Conservation (phyloP, 2,888 invertebrate genomes). For the Gandaritis pyraliata region DNA sequence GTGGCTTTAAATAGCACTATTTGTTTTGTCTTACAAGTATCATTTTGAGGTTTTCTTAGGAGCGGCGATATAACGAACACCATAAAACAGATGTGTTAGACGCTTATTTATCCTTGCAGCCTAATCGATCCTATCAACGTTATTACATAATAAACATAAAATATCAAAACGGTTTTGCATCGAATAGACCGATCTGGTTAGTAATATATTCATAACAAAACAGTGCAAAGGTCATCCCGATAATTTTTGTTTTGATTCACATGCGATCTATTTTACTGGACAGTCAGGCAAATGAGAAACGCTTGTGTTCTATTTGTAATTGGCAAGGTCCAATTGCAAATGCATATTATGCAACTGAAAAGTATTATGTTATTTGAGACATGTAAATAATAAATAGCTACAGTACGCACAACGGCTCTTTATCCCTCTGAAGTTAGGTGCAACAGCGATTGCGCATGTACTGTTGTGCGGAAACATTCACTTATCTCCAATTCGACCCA, state of each 20-base stretch:
- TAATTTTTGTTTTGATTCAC: slow-evolving; percentile 19
- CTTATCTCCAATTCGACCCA: too few relatives aligned
- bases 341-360: too few relatives aligned
- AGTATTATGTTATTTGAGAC: not conserved
- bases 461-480: too few relatives aligned
- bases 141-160: not conserved
- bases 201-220: slow-evolving; percentile 22
- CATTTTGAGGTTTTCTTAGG: too few relatives aligned
- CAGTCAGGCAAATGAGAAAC: slow-evolving; percentile 5
- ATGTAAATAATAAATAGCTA: not conserved
- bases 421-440: too few relatives aligned
- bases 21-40: not conserved
- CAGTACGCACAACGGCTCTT: too few relatives aligned
- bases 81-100: too few relatives aligned
- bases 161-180: slow-evolving; percentile 2
- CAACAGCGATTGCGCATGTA: too few relatives aligned
- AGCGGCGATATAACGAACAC: too few relatives aligned
- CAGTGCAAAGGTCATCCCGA: slow-evolving; percentile 30
- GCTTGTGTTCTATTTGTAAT: slow-evolving; percentile 7
- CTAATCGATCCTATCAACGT: too few relatives aligned
- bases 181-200: slow-evolving; percentile 1
- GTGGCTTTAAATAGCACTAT: not conserved
- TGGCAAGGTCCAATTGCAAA: too few relatives aligned
- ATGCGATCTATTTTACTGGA: slow-evolving; percentile 15
- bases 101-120: too few relatives aligned